A percentile compares a stretch with the other conserved stretches of the same genome.
Conservation (phyloP, 2,113 vertebrate species). For the Tympanuchus pallidicinctus region DNA sequence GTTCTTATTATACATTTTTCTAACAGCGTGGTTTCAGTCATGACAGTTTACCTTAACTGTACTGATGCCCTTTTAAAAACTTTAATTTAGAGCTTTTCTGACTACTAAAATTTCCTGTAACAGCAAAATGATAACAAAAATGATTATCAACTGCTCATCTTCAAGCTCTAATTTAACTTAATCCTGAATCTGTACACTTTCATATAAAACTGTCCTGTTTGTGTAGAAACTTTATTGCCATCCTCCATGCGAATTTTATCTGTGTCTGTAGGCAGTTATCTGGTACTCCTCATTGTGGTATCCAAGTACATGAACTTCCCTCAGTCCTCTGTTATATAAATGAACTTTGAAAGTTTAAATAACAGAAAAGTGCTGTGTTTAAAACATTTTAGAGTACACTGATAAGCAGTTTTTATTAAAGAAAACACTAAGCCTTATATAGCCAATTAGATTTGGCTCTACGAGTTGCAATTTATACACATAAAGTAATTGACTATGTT, state of each 20-base stretch:
- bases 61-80: neutral
- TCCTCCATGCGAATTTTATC: neutral
- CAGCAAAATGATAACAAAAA: neutral
- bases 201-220: neutral
- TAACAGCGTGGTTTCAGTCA: neutral
- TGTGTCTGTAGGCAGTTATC: neutral
- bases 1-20: neutral
- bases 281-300: neutral
- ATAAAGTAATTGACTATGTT: slow-evolving; percentile 55
- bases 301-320: slow-evolving; percentile 23
- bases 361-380: slow-evolving; percentile 40
- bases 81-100: neutral
- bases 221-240: neutral
- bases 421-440: slow-evolving; percentile 12
- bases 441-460: slow-evolving; percentile 42
- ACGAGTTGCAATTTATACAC: slow-evolving; percentile 23
- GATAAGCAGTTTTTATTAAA: slow-evolving; percentile 47
- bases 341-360: slow-evolving; percentile 61
- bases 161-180: neutral
- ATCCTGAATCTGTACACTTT: neutral
- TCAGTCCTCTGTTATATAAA: slow-evolving; percentile 39
- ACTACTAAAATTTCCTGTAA: neutral
- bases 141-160: neutral
- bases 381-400: slow-evolving; percentile 36
- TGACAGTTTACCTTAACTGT: fast-evolving